phyloP scores from a whole-genome alignment of 2,797 vertebrate genomes.

The Telmatherina bonti region DNA sequence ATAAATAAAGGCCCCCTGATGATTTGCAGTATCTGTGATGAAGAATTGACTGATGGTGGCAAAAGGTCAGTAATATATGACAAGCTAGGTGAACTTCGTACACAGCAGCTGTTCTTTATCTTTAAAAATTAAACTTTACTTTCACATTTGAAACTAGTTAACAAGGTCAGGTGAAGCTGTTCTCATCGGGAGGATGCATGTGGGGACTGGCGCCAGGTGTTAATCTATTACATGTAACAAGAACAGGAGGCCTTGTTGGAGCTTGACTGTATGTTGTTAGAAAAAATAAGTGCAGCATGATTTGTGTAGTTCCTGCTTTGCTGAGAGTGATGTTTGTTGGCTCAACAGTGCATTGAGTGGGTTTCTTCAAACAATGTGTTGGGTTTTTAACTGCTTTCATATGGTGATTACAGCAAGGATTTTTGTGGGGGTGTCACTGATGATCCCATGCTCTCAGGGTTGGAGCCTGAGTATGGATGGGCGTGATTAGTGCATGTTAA shows the following conservation, averaged over 20 bases:
- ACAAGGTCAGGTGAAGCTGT: background rate
- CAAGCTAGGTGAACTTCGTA: background rate
- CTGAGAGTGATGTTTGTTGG: conserved; percentile 1
- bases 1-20: conserved; percentile 2
- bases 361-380: background rate
- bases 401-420: background rate
- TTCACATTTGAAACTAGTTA: background rate
- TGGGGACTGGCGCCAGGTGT: conserved; percentile 6
- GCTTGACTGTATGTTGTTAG: conserved; percentile 8
- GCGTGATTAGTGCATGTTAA: conserved; percentile 20
- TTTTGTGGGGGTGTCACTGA: background rate
- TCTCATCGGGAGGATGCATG: background rate
- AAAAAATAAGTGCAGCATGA: conserved; percentile 14
- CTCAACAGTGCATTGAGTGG: background rate
- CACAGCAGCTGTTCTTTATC: background rate
- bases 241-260: conserved; percentile 4
- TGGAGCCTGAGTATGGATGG: conserved; percentile 8
- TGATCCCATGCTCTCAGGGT: background rate
- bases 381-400: conserved; percentile 1
- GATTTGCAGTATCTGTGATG: conserved; percentile 17
- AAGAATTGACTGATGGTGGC: conserved; percentile 7
- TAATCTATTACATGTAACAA: conserved; percentile 11
- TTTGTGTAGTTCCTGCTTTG: conserved; percentile 8
- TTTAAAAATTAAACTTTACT: background rate
- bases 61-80: background rate